phyloP scores from a whole-genome alignment of 2,113 vertebrate species.

The Petrocephalus zakoni region DNA sequence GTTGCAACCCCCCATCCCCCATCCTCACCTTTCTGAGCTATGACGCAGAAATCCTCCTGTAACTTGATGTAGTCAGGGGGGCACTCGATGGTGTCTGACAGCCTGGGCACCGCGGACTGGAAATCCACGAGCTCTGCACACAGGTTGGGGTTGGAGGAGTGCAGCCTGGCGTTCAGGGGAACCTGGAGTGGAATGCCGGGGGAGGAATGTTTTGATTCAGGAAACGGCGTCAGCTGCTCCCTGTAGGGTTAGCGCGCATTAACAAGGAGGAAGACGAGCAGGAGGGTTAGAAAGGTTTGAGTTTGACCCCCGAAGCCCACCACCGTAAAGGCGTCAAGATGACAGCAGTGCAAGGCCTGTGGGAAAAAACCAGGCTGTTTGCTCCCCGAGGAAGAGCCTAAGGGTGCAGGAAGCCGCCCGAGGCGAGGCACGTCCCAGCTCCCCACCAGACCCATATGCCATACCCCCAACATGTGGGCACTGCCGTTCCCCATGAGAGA shows the following conservation, averaged over 20 bases:
- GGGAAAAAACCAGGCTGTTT: background rate
- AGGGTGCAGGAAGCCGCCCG: background rate
- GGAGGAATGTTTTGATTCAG: background rate
- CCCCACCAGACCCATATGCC: background rate
- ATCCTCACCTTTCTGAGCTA: slow-evolving; percentile 90
- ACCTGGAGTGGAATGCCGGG: slow-evolving; percentile 61
- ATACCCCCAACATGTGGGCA: background rate
- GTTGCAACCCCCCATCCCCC: background rate
- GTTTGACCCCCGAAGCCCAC: background rate
- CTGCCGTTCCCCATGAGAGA: background rate
- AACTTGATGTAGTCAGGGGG: slow-evolving; percentile 90
- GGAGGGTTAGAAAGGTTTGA: background rate
- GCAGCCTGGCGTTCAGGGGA: slow-evolving; percentile 85
- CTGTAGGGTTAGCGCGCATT: background rate
- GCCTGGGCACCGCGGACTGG: slow-evolving; percentile 73
- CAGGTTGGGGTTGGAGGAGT: slow-evolving; percentile 97
- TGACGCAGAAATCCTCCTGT: slow-evolving; percentile 93
- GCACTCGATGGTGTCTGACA: slow-evolving; percentile 76
- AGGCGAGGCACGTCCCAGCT: background rate
- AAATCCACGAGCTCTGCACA: slow-evolving; percentile 86
- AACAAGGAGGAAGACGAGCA: background rate
- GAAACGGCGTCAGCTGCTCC: background rate
- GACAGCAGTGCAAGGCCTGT: background rate
- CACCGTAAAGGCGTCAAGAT: background rate
- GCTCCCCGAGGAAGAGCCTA: background rate